Evolutionary conservation across 2,888 invertebrate species (phyloP).

Genomic region (Aricia artaxerxes): DNA sequence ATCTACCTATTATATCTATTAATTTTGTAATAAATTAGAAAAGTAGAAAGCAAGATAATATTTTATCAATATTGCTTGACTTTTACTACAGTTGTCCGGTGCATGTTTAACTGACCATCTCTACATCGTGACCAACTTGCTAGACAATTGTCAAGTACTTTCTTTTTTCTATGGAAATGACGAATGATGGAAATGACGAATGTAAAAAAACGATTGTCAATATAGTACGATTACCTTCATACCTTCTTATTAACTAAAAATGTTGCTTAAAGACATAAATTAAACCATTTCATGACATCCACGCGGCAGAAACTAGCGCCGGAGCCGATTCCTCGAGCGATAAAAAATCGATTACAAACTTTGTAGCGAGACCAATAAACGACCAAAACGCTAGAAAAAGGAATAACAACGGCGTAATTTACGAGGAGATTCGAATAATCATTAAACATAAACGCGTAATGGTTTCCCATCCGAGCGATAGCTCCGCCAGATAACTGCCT

Average conservation of each 20-base stretch:
- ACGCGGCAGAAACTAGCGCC: neutral
- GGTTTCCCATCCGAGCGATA: slow-evolving; percentile 74
- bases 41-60: too few species aligned
- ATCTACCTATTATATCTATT: too few species aligned
- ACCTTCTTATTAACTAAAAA: neutral
- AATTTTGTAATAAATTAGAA: too few species aligned
- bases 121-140: too few species aligned
- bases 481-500: slow-evolving; percentile 70
- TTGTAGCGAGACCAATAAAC: slow-evolving; percentile 57
- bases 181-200: too few species aligned
- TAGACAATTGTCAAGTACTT: too few species aligned
- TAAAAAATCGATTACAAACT: slow-evolving; percentile 56
- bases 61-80: too few species aligned
- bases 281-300: neutral
- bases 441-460: slow-evolving; percentile 76
- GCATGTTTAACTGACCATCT: too few species aligned
- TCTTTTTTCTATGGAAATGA: too few species aligned
- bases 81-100: too few species aligned
- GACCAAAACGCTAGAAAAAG: slow-evolving; percentile 50
- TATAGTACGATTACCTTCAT: neutral
- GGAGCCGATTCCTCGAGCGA: neutral
- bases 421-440: slow-evolving; percentile 74
- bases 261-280: neutral
- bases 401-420: slow-evolving; percentile 68
- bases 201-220: neutral